Percentiles rank a stretch among this genome's conserved stretches.
These are phyloP conservation scores for Antheraea mylitta DNA, from an alignment of 1,140 invertebrate species.

Conservation along the genomic window DNA sequence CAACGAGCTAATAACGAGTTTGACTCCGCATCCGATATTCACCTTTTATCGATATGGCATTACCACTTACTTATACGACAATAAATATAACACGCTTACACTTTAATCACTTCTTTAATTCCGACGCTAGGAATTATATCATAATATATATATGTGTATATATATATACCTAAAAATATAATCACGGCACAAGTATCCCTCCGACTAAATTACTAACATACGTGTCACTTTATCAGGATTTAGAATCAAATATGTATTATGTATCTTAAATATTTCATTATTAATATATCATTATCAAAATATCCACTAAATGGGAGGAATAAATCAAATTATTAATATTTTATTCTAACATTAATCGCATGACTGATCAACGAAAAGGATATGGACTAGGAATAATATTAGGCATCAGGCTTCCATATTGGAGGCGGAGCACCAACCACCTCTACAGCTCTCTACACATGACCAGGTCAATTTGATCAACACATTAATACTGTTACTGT, in stretches of 20 bases:
- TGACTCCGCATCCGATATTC: constrained; percentile 74
- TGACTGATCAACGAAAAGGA: constrained; percentile 78
- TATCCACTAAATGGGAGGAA: constrained; percentile 79
- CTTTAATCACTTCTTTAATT: constrained; percentile 79
- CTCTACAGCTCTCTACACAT: constrained; percentile 20
- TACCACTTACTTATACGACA: constrained; percentile 75
- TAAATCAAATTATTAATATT: constrained; percentile 78
- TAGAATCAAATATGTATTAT: constrained; percentile 80
- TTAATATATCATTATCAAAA: constrained; percentile 80
- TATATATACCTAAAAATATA: constrained; percentile 74
- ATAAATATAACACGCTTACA: constrained; percentile 79
- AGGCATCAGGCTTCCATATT: constrained; percentile 65
- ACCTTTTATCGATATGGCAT: constrained; percentile 79
- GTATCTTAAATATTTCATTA: constrained; percentile 79
- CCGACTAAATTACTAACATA: constrained; percentile 78
- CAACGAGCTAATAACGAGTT: constrained; percentile 64
- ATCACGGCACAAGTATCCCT: constrained; percentile 79
- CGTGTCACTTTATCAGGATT: constrained; percentile 78
- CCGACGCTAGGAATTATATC: constrained; percentile 78
- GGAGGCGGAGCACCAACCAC: constrained; percentile 32
- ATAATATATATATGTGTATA: constrained; percentile 57
- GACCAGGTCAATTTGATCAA: constrained; percentile 63
- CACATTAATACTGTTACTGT: constrained; percentile 70
- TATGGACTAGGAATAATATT: constrained; percentile 78
- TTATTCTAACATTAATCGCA: constrained; percentile 78